These are phyloP conservation scores for Actias luna DNA, from an alignment of 2,888 invertebrate species.

Conservation along the genomic window DNA sequence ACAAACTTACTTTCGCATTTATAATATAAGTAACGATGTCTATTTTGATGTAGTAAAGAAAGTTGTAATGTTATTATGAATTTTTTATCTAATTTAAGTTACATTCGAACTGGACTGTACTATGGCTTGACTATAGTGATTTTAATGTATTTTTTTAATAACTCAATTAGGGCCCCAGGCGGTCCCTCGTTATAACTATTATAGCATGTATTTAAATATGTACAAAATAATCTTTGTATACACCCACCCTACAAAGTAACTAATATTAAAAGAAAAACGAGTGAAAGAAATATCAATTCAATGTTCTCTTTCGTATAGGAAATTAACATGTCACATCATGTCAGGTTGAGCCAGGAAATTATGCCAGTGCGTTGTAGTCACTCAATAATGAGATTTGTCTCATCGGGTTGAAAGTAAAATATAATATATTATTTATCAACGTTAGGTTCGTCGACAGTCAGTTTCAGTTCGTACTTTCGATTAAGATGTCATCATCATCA, in stretches of 20 bases:
- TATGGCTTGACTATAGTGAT: no score
- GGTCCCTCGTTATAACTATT: no score
- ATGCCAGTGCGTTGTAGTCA: background rate
- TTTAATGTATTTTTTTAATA: no score
- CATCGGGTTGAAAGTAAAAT: background rate
- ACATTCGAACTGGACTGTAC: no score
- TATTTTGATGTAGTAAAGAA: no score
- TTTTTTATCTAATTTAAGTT: no score
- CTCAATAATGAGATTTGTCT: conserved; percentile 4
- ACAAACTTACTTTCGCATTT: no score
- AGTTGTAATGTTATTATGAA: no score
- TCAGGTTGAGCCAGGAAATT: conserved; percentile 3
- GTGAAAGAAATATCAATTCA: background rate
- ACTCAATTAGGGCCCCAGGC: no score
- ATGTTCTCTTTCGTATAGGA: conserved; percentile 2
- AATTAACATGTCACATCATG: conserved; percentile 11
- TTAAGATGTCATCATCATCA: background rate
- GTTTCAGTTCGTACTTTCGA: background rate
- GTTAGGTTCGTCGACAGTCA: background rate
- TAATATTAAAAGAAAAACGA: background rate
- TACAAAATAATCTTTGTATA: no score
- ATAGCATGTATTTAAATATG: no score
- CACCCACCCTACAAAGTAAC: background rate
- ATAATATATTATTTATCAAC: background rate
- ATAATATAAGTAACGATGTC: no score